These are phyloP conservation scores for Semnornis frantzii DNA, from an alignment of 2,113 vertebrate species.

Conservation along the genomic window DNA sequence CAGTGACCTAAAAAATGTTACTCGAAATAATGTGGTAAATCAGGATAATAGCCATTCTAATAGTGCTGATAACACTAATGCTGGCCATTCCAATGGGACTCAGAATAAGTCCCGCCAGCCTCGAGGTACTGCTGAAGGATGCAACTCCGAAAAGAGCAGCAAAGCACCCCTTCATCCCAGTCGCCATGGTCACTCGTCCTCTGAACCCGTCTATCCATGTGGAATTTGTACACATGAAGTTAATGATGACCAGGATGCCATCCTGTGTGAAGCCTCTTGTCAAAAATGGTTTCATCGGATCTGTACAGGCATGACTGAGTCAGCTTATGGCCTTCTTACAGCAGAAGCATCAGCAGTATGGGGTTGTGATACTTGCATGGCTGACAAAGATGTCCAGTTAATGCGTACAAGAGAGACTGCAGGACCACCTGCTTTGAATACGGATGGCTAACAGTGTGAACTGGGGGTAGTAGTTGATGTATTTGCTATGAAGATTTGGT, in stretches of 20 bases:
- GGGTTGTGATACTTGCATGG: constrained; percentile 87
- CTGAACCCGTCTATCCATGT: constrained; percentile 80
- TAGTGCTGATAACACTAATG: constrained; percentile 70
- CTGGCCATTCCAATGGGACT: constrained; percentile 74
- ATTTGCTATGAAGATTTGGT: neutral
- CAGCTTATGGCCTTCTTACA: constrained; percentile 84
- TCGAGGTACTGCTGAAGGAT: constrained; percentile 58
- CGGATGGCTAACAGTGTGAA: constrained; percentile 56
- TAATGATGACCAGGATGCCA: constrained; percentile 86
- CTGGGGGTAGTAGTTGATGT: neutral
- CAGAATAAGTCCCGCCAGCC: constrained; percentile 74
- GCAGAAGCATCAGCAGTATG: constrained; percentile 84
- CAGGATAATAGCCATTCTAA: constrained; percentile 71
- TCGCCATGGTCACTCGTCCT: constrained; percentile 69
- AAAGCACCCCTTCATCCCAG: constrained; percentile 70
- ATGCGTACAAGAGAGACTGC: constrained; percentile 74
- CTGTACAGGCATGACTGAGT: constrained; percentile 89
- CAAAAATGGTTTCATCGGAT: constrained; percentile 88
- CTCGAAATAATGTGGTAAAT: constrained; percentile 50
- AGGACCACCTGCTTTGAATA: constrained; percentile 35
- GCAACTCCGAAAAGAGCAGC: constrained; percentile 72
- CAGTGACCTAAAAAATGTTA: constrained; percentile 70
- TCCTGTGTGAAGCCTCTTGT: constrained; percentile 86
- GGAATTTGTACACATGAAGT: constrained; percentile 86
- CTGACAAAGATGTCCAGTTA: constrained; percentile 80